A percentile compares a stretch with the other conserved stretches of the same genome.
These are phyloP conservation scores for Oncorhynchus masou DNA, from an alignment of 2,113 vertebrate species.

Conservation along the genomic window DNA sequence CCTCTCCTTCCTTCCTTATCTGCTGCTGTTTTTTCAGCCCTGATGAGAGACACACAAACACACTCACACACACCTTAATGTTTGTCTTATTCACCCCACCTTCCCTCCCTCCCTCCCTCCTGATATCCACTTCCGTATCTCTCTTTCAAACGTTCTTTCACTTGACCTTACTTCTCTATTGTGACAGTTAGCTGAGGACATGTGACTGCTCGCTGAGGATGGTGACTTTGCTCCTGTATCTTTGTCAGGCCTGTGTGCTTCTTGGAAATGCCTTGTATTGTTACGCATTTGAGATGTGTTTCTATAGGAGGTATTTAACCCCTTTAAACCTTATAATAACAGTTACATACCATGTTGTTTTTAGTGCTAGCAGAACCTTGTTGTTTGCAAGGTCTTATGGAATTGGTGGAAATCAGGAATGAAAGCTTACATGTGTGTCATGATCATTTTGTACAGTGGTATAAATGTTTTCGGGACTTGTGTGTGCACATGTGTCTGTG, in stretches of 20 bases:
- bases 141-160: neutral
- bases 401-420: too few species aligned
- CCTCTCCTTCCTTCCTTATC: neutral
- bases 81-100: neutral
- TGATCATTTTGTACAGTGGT: neutral
- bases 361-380: too few species aligned
- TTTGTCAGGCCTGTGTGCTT: too few species aligned
- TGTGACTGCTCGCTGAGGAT: neutral
- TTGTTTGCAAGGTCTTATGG: too few species aligned
- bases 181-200: too few species aligned
- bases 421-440: conserved; percentile 12
- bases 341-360: too few species aligned
- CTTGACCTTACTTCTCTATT: too few species aligned
- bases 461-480: neutral
- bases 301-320: too few species aligned
- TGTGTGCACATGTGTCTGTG: neutral
- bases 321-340: too few species aligned
- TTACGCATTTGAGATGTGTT: too few species aligned
- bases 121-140: conserved; percentile 20
- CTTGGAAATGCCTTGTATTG: too few species aligned
- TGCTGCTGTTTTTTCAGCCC: neutral
- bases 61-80: neutral
- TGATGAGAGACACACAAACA: neutral
- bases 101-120: conserved; percentile 14
- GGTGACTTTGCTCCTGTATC: neutral